phyloP scores from a whole-genome alignment of 2,888 invertebrate genomes.

The Listrodromus nycthemerus region DNA sequence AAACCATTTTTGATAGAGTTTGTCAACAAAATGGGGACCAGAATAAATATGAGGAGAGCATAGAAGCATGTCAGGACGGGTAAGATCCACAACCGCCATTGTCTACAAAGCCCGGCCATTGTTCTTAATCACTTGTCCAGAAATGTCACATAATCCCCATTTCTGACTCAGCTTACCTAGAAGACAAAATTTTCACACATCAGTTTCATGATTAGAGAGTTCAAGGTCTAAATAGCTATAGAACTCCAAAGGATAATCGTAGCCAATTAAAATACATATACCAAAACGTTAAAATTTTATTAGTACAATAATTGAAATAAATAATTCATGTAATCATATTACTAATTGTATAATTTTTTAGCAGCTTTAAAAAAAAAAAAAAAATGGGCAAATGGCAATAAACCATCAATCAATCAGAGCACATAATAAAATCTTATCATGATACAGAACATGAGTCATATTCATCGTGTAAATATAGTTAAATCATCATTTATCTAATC shows the following conservation, averaged over 20 bases:
- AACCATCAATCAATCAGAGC: background rate
- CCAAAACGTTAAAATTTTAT: no score
- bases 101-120: slow-evolving; percentile 82
- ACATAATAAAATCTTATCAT: background rate
- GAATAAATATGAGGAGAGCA: slow-evolving; percentile 91
- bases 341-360: background rate
- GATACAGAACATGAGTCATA: background rate
- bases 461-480: background rate
- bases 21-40: slow-evolving; percentile 93
- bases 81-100: slow-evolving; percentile 96
- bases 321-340: background rate
- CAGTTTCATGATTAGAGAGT: background rate
- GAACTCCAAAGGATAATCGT: no score
- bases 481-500: background rate
- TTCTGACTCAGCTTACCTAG: slow-evolving; percentile 40
- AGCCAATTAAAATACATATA: no score
- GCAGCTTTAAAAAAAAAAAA: background rate
- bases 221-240: background rate
- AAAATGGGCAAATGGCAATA: background rate
- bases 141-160: slow-evolving; percentile 74
- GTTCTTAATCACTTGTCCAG: slow-evolving; percentile 59
- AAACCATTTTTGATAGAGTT: slow-evolving; percentile 93
- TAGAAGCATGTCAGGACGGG: slow-evolving; percentile 93
- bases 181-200: slow-evolving; percentile 23
- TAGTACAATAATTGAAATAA: background rate